These are phyloP conservation scores for Eulemur rubriventer DNA, from an alignment of 2,797 vertebrate species.

Conservation along the genomic window DNA sequence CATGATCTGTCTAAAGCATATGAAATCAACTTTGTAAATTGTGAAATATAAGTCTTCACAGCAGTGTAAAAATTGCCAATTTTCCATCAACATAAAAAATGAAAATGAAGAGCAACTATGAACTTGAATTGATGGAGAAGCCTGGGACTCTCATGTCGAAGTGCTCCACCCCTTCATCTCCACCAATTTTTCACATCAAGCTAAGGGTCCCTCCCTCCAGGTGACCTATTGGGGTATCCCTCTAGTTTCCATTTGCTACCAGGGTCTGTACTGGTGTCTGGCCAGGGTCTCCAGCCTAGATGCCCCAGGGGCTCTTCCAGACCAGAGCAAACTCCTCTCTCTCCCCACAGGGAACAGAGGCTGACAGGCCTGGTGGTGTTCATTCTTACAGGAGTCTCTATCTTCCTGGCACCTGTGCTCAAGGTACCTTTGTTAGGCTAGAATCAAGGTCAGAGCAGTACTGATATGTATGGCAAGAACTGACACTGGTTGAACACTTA, in stretches of 20 bases:
- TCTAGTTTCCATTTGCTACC: not conserved
- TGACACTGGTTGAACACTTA: not conserved
- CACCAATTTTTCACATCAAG: not conserved
- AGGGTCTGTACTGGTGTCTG: not conserved
- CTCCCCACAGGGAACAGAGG: constrained; percentile 86
- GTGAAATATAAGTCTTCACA: constrained; percentile 30
- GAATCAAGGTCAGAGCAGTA: not conserved
- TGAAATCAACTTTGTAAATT: not conserved
- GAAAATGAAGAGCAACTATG: not conserved
- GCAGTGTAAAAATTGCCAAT: constrained; percentile 1
- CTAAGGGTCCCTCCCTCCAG: not conserved
- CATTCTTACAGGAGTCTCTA: constrained; percentile 84
- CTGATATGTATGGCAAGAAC: not conserved
- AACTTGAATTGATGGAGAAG: not conserved
- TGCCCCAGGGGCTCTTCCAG: not conserved
- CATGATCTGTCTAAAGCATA: not conserved
- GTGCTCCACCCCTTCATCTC: not conserved
- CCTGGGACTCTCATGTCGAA: not conserved
- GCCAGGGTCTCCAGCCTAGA: not conserved
- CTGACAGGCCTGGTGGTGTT: constrained; percentile 87
- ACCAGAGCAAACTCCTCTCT: not conserved
- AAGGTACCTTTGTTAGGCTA: constrained; percentile 81
- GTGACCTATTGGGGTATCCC: not conserved
- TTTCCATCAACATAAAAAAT: constrained; percentile 26
- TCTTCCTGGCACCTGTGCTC: constrained; percentile 88